Base-by-base conservation (phyloP, 2,797 vertebrate species). In the Malurus leucopterus region DNA sequence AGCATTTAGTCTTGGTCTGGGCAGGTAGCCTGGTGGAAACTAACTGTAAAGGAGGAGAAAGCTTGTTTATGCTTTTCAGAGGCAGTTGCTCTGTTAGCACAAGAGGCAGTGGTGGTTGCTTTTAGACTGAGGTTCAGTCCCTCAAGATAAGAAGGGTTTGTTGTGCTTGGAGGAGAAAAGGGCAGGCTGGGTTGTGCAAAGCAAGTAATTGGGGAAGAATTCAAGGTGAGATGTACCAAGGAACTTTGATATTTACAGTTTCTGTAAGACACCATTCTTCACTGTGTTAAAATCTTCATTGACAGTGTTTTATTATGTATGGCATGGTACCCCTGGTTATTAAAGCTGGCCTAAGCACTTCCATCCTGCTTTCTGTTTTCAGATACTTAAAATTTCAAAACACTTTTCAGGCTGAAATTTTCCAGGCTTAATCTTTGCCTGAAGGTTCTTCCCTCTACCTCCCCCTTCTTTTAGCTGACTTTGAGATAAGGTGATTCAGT, bases 381-480 rank as follows among this genome's bases (percentile, higher is more conserved):
- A 83, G 83, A 89, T 87, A 88, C 46, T 90, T 93, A 81, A 82
- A 71, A 80, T 93, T 92, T 94, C 79, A 88, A 92, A 93, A 92
- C 74, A 86, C 71, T 71, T 91, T 68, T 93, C 68, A 92, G 74
- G n/a, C 83, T 93, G 85, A 93, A 93, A 74, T 88, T 94, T 93
- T 94, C 80, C 83, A 89, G 89, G 70, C 93, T 93, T 95, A 95
- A 91, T 93, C 93, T 91, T 89, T 91, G 95, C 89, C 94, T 92
- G 89, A 93, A 93, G 92, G 87, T 93, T 93, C 58, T 90, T 65
- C 68, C 38, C 20, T 94, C 53, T 49, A 63, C 93, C 87, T 93
- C 91, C 92, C 67, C 83, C 76, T 74, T 84, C 75, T 80, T 86
- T 78, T 89, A 87, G 79, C 73, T 74, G 83, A 57, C 64, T 81